These are phyloP conservation scores for Dendropsophus ebraccatus DNA, from an alignment of 2,113 vertebrate species.

Conservation along the genomic window DNA sequence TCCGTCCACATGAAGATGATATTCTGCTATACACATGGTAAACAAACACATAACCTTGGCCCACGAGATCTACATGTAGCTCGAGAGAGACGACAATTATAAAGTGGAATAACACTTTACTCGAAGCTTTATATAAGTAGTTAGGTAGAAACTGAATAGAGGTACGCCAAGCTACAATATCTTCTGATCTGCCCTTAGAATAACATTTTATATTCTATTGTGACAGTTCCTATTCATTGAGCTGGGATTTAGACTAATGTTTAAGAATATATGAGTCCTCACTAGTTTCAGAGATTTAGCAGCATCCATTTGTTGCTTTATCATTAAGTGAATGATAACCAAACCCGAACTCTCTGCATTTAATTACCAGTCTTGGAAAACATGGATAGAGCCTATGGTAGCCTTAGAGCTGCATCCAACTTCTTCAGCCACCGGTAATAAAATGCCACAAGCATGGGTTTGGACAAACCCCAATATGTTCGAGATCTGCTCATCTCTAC, in stretches of 20 bases:
- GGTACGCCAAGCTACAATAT: neutral
- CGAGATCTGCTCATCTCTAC: too few relatives aligned
- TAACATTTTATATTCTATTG: neutral
- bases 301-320: neutral
- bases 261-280: neutral
- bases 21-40: neutral
- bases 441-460: too few relatives aligned
- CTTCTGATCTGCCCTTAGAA: neutral
- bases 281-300: neutral
- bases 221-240: neutral
- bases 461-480: too few relatives aligned
- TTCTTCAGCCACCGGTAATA: too few relatives aligned
- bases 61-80: neutral
- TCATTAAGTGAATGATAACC: too few relatives aligned
- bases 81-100: neutral
- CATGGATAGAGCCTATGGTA: too few relatives aligned
- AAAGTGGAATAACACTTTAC: neutral
- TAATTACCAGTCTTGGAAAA: too few relatives aligned
- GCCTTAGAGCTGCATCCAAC: too few relatives aligned
- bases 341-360: too few relatives aligned
- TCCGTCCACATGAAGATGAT: conserved; percentile 15
- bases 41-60: neutral
- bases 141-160: neutral
- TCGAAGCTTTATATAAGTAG: neutral
- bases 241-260: neutral